phyloP scores from a whole-genome alignment of 2,113 vertebrate genomes.

The Oreotragus oreotragus region DNA sequence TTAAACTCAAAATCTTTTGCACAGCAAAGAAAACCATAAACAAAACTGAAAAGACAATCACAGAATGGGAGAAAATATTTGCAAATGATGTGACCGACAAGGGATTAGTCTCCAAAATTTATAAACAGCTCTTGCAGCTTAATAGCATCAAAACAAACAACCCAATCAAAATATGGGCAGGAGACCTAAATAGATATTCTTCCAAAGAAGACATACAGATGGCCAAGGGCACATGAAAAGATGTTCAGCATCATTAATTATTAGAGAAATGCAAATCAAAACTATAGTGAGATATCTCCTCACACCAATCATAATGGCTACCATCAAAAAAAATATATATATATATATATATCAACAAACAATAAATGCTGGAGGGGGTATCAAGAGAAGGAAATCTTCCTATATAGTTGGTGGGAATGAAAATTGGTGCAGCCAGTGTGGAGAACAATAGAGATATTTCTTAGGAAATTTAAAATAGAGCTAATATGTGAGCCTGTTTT shows the following conservation, averaged over 20 bases:
- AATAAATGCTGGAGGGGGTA: neutral
- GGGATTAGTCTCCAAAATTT: neutral
- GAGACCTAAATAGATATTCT: neutral
- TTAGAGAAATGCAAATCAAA: neutral
- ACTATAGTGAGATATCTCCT: neutral
- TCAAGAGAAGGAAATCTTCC: neutral
- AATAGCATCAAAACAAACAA: neutral
- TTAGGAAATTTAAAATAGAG: neutral
- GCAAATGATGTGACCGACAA: neutral
- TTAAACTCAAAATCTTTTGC: neutral
- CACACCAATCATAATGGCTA: neutral
- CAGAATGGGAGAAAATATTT: neutral
- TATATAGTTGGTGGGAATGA: neutral
- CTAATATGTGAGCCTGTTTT: neutral
- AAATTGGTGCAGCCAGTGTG: neutral
- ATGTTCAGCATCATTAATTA: neutral
- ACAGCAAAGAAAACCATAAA: neutral
- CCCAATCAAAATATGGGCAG: neutral
- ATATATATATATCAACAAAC: neutral
- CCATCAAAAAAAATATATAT: neutral
- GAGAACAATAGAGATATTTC: neutral
- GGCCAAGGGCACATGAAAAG: neutral
- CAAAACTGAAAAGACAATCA: neutral
- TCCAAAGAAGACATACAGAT: neutral
- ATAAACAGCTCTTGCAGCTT: neutral